Conservation (phyloP, 23 tunicate species). For the Clavelina lepadiformis region DNA sequence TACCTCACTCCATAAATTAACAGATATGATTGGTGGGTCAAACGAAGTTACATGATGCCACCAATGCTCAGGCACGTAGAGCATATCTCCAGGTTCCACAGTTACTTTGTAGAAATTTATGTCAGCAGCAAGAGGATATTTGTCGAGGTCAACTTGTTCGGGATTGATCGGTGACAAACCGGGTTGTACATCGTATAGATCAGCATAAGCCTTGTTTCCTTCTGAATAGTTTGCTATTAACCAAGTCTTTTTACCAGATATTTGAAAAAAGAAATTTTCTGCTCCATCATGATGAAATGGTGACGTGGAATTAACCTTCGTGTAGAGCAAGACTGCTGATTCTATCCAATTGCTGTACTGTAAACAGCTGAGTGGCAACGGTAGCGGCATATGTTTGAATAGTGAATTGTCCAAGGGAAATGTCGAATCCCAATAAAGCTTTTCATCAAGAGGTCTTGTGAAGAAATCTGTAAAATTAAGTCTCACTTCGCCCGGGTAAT, state of each 20-base stretch:
- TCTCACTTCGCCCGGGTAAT: slow-evolving; percentile 17
- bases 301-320: slow-evolving; percentile 12
- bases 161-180: slow-evolving; percentile 27
- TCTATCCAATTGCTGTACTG: neutral
- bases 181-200: slow-evolving; percentile 11
- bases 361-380: neutral
- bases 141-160: slow-evolving; percentile 8
- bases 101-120: slow-evolving; percentile 15
- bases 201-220: slow-evolving; percentile 18
- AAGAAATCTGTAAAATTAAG: slow-evolving; percentile 15
- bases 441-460: neutral
- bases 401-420: slow-evolving; percentile 9
- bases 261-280: slow-evolving; percentile 18
- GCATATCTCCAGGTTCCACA: slow-evolving; percentile 16
- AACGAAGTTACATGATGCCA: slow-evolving; percentile 22
- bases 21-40: slow-evolving; percentile 15
- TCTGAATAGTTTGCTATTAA: slow-evolving; percentile 15
- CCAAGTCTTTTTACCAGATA: slow-evolving; percentile 19
- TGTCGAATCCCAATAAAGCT: slow-evolving; percentile 31
- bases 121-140: slow-evolving; percentile 12
- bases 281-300: slow-evolving; percentile 34
- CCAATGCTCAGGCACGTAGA: slow-evolving; percentile 32
- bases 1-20: slow-evolving; percentile 14
- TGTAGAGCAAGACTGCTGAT: slow-evolving; percentile 7
- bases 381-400: slow-evolving; percentile 15